Base-by-base conservation (phyloP, 2,888 invertebrate species). In the Zhengitettix transpicula region DNA sequence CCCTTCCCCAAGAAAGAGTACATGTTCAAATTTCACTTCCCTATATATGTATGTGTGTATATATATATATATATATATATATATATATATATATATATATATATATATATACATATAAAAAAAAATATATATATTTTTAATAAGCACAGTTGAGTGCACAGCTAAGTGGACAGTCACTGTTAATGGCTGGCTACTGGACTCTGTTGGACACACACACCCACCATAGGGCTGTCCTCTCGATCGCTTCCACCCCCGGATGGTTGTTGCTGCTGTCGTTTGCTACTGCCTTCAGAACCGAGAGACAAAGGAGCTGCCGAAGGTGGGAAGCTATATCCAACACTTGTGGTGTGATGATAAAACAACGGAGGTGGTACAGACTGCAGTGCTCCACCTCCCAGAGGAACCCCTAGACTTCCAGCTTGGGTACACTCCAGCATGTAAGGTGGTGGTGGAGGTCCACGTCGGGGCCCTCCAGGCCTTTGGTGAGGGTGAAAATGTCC, bases 151-250 rank as follows among this genome's bases (percentile, higher is more conserved):
- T 28, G 28, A 5, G 28, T 28, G 28, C 28, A n/a, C n/a, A 28
- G 28, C 28, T 28, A 28, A 28, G 28, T 28, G 28, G 28, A 28
- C 28, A 28, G 57, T 59, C 58, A 42, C 53, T 58, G 68, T 68
- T 69, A 85, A 76, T 93, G 93, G 74, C 92, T 93, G 74, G 89
- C 91, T 71, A 93, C 92, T 69, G 93, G 91, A 78, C 89, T 89
- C 78, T 92, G 91, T 76, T 89, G 89, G 72, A 90, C 85, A 77
- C 91, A 90, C 68, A 90, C 90, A 65, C 86, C 89, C 69, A 91
- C 85, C 88, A 92, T 87, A 67, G 88, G 87, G 69, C 86, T 85
- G 70, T 85, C 85, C 67, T 85, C 84, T 66, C 81, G 73, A 66
- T 80, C 79, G 75, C 66, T 72, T 47, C 47, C 66, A 28, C 28